Conservation (phyloP, 2,888 invertebrate species). For the Polydrusus tereticollis region DNA sequence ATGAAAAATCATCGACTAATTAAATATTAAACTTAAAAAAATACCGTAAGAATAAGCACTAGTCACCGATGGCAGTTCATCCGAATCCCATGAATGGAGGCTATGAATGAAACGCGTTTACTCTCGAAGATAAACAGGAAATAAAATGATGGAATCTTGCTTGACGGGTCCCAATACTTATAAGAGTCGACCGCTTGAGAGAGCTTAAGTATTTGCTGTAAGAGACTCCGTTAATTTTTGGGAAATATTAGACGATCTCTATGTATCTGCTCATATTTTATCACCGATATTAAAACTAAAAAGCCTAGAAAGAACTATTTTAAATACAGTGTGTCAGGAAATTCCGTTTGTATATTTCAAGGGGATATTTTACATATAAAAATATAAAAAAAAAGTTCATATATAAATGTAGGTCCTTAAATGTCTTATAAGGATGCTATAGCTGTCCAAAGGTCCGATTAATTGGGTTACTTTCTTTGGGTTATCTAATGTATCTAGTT, state of each 20-base stretch:
- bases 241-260: not conserved
- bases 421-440: no score
- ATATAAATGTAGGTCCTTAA: no score
- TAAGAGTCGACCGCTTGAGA: conserved; percentile 14
- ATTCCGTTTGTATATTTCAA: no score
- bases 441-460: no score
- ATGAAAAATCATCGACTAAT: conserved; percentile 24
- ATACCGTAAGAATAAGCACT: conserved; percentile 30
- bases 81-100: conserved; percentile 57
- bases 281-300: no score
- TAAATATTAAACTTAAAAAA: conserved; percentile 29
- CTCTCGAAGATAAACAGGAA: conserved; percentile 60
- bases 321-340: no score
- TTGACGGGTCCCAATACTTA: conserved; percentile 50
- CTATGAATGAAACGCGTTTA: conserved; percentile 62
- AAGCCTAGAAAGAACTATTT: no score
- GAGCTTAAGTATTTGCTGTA: conserved; percentile 13
- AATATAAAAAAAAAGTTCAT: no score
- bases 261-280: no score
- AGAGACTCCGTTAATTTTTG: conserved; percentile 1
- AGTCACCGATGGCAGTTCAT: conserved; percentile 29
- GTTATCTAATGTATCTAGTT: no score
- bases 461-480: no score
- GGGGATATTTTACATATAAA: no score
- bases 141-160: conserved; percentile 59